Evolutionary conservation across 1,140 invertebrate genomes (phyloP), one percentile per base, ranked within the genome.

Genomic region (Drosophila nigrodunni): DNA sequence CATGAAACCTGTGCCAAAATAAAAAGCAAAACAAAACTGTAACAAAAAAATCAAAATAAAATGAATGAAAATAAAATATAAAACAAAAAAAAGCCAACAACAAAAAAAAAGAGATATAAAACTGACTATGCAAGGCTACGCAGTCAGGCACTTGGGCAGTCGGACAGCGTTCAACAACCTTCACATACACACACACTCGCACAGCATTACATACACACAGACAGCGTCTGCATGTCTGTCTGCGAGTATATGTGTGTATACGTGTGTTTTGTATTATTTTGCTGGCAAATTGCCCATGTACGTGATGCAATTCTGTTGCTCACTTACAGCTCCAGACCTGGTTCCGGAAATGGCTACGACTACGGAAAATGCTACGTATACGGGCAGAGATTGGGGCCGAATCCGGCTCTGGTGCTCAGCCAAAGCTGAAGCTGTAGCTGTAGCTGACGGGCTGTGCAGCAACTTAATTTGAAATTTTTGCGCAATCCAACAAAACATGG

Each of bases 391-490:
- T 54, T 21, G 61, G n/a, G 13, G 11, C 43, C 25, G 25, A 43
- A 37, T n/a, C 47, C 11, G 58, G 21, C 18, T n/a, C 50, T 37
- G 34, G 35, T 41, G 11, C 39, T 41, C 11, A 41, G 21, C 50
- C 13, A 65, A 18, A 7, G 46, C 25, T 59, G 7, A 7, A 15
- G 35, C 9, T 41, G 18, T n/a, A 7, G 60, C 46, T 11, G 13
- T 13, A 37, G 41, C 52, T 69, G 70, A 39, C 62, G 39, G 43
- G 47, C 57, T 74, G 71, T 69, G 74, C 74, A 81, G 85, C 85
- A 89, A 89, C 86, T 89, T 89, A 89, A 89, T 89, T 90, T 89
- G 85, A 89, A 89, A 89, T 89, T 89, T 89, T 89, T 89, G 74
- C 85, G 86, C 85, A 89, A 89, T 89, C 80, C 85, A 89, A 90